Conservation (phyloP, 1,140 invertebrate species). For the Drosophila aff. region DNA sequence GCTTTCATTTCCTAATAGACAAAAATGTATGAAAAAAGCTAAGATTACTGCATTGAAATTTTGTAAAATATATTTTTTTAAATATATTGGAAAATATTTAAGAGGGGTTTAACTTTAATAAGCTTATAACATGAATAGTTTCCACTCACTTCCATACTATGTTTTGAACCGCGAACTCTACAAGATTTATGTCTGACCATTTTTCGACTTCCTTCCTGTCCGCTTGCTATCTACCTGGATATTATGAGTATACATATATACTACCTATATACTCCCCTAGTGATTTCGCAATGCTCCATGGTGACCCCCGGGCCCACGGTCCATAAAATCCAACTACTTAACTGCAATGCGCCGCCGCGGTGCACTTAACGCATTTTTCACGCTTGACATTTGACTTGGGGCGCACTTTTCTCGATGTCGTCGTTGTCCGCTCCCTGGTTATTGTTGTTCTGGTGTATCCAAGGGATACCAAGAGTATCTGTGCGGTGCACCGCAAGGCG, state of each 20-base stretch:
- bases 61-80: neutral
- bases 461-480: slow-evolving; percentile 24
- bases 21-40: too few relatives aligned
- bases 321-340: slow-evolving; percentile 78
- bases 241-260: neutral
- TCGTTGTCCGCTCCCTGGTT: slow-evolving; percentile 33
- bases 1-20: too few relatives aligned
- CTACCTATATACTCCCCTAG: neutral
- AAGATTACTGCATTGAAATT: neutral
- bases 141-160: neutral
- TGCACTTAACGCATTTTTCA: slow-evolving; percentile 84
- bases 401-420: slow-evolving; percentile 74
- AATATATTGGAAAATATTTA: neutral
- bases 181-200: slow-evolving; percentile 31
- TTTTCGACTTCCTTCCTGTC: slow-evolving; percentile 31
- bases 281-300: slow-evolving; percentile 55
- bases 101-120: neutral
- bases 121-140: too few relatives aligned
- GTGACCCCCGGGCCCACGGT: slow-evolving; percentile 36
- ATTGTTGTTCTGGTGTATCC: slow-evolving; percentile 20
- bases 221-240: slow-evolving; percentile 21
- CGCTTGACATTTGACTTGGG: slow-evolving; percentile 84
- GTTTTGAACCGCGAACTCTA: slow-evolving; percentile 12
- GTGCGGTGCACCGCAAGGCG: slow-evolving; percentile 48
- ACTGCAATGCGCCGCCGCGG: slow-evolving; percentile 74